These are phyloP conservation scores for Pelagia noctiluca DNA, from an alignment of 30 jellyfish, hydroid and myxozoan genomes.

Conservation along the genomic window DNA sequence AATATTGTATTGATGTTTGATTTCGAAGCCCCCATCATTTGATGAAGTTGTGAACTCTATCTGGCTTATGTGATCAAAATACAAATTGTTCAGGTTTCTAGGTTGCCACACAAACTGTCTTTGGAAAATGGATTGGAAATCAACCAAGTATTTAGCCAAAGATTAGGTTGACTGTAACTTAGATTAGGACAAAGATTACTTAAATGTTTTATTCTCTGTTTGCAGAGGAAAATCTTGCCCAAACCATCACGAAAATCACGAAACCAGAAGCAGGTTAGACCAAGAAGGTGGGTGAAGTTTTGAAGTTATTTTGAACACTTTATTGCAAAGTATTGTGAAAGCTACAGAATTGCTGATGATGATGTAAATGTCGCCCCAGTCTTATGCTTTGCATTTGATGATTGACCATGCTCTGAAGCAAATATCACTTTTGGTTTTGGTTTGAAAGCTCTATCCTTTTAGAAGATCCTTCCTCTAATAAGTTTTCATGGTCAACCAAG, in stretches of 20 bases:
- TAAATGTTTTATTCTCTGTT: not conserved
- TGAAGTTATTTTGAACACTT: not conserved
- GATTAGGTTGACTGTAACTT: too few relatives aligned
- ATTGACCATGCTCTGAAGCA: slow-evolving; percentile 47
- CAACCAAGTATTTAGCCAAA: too few relatives aligned
- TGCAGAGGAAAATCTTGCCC: slow-evolving; percentile 87
- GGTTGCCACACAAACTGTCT: too few relatives aligned
- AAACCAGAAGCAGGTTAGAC: slow-evolving; percentile 92
- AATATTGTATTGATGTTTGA: not conserved
- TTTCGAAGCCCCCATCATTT: not conserved
- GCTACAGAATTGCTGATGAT: slow-evolving; percentile 34
- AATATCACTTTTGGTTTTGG: not conserved
- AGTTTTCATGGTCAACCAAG: not conserved
- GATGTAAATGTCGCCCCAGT: slow-evolving; percentile 73
- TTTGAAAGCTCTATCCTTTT: not conserved
- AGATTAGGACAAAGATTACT: too few relatives aligned
- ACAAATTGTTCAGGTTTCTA: too few relatives aligned
- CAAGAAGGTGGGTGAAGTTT: slow-evolving; percentile 73
- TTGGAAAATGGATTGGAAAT: too few relatives aligned
- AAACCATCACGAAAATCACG: slow-evolving; percentile 87
- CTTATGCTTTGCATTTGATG: slow-evolving; percentile 52
- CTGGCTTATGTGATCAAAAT: too few relatives aligned
- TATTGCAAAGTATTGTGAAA: too few relatives aligned
- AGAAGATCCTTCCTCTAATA: not conserved
- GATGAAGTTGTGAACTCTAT: too few relatives aligned